Percentiles rank a stretch among this genome's conserved stretches.
Conservation (phyloP, 92 coral and sea anemone genomes). For the Epizoanthus illoricatus region DNA sequence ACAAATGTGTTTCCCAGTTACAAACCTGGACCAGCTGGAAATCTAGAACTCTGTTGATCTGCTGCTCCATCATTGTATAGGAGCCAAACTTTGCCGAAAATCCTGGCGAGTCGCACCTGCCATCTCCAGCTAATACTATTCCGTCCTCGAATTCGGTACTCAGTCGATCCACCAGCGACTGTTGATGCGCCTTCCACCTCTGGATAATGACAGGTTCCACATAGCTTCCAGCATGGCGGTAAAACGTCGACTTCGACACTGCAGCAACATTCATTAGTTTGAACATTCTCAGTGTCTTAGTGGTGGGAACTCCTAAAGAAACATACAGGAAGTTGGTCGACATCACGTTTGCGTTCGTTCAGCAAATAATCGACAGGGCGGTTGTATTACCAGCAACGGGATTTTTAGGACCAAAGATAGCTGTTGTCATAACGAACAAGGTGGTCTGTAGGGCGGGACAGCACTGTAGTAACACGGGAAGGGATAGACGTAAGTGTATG, state of each 20-base stretch:
- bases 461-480: too few relatives aligned
- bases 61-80: conserved; percentile 50
- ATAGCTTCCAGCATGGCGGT: too few relatives aligned
- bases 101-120: conserved; percentile 60
- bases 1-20: too few relatives aligned
- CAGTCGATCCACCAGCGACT: not conserved
- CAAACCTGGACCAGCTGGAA: too few relatives aligned
- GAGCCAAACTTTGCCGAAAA: conserved; percentile 56
- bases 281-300: conserved; percentile 1
- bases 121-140: conserved; percentile 50
- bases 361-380: too few relatives aligned
- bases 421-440: too few relatives aligned
- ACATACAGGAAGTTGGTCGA: not conserved
- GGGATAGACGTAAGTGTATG: too few relatives aligned
- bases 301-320: not conserved
- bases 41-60: conserved; percentile 43
- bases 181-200: conserved; percentile 47
- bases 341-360: not conserved
- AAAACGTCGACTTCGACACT: conserved; percentile 1
- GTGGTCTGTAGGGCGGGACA: too few relatives aligned
- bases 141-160: not conserved
- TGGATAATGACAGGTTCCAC: conserved; percentile 34
- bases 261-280: not conserved
- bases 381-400: too few relatives aligned
- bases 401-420: too few relatives aligned